Base-by-base conservation (phyloP, 2,797 vertebrate species). In the Sebastes nivosus region DNA sequence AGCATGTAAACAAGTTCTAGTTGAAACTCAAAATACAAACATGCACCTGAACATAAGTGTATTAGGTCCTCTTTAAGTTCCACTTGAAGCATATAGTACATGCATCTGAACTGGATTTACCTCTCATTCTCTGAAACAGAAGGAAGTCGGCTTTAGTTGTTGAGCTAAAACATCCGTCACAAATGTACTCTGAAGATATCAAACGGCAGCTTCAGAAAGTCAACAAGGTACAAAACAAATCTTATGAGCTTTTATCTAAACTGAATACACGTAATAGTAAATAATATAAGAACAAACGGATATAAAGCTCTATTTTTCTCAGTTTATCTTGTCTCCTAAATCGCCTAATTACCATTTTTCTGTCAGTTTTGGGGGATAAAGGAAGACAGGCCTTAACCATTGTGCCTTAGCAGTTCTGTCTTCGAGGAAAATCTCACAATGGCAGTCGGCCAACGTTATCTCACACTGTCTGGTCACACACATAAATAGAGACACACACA, bases 381-480 rank as follows among this genome's bases (percentile, higher is more conserved):
- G 52, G 14, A 59, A 65, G 30, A 58, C 30, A 6, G 34, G 60
- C 57, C 65, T 70, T 55, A 8, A 38, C 70, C 77, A 65, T 34
- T 73, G 58, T 61, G n/a, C 30, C 46, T 67, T 70, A 27, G 63
- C 61, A 58, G 24, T 69, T 80, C 42, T 86, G 82, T 90, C 84
- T 84, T 89, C 30, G 59, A 88, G 86, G 81, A 81, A 86, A 85
- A 81, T 86, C 75, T 87, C 3, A 0, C 61, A 1, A 4, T 88
- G 93, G 94, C 93, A 77, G 50, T 66, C 20, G 2, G 90, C 93
- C 93, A 95, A 59, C 24, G 65, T 82, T 81, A 84, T 88, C 90
- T 88, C 86, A 81, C 89, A 68, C 83, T 90, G 89, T 92, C 87
- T 90, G 87, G 66, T 83, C 75, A 69, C 75, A 83, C 80, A 72